These are phyloP conservation scores for Momotus momota DNA, from an alignment of 2,797 vertebrate genomes.

Conservation along the genomic window DNA sequence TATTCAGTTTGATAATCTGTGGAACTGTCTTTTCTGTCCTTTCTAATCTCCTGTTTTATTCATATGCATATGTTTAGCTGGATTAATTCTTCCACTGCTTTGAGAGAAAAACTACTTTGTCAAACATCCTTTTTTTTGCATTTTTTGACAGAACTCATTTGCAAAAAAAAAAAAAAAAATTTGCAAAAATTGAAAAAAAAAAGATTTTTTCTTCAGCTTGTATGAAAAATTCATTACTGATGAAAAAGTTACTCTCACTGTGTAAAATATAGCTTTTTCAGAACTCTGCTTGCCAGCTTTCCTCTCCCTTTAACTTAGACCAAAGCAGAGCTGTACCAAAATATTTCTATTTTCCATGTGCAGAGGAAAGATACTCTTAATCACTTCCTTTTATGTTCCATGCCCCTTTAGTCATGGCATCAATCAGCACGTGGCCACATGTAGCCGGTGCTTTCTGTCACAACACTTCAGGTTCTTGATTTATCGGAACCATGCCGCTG, in stretches of 20 bases:
- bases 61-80: fast-evolving
- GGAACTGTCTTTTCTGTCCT: background rate
- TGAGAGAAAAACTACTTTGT: background rate
- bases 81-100: background rate
- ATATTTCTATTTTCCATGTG: background rate
- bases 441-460: background rate
- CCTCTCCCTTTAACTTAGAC: background rate
- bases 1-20: background rate
- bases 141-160: background rate
- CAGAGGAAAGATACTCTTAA: background rate
- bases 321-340: background rate
- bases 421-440: too few species aligned
- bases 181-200: background rate
- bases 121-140: background rate
- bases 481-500: background rate
- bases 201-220: fast-evolving
- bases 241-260: background rate
- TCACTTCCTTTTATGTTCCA: background rate
- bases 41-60: background rate
- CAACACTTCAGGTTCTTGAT: background rate
- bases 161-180: background rate
- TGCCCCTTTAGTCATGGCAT: background rate
- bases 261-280: background rate
- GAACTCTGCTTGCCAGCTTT: background rate
- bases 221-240: background rate